Evolutionary conservation across 2,888 invertebrate genomes (phyloP), one percentile per base, ranked within the genome.

Genomic region (Mythimna albipuncta): DNA sequence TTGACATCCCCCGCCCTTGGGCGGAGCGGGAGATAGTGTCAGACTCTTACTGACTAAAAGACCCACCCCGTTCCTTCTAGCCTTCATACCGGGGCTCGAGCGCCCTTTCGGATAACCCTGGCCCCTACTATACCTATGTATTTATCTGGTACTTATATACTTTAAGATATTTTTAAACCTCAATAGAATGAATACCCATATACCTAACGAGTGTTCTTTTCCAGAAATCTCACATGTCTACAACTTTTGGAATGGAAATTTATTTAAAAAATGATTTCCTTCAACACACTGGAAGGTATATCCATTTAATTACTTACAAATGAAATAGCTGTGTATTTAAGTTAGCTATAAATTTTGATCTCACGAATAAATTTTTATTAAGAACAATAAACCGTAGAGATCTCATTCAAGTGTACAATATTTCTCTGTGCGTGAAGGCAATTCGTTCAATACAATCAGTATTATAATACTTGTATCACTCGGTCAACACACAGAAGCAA

Each of bases 191-290:
- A 44, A 44, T 3, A 44, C 47, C 1, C 2, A 19, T 16, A 47
- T 6, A 19, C 16, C 47, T 16, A 47, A 47, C 2, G 47, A 9
- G 2, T 19, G 19, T 52, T n/a, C n/a, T 52, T 47, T 92, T 93
- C 69, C 93, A 99, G 99, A 97, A 97, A 95, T 99, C 99, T 0
- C 98, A 98, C 87, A 97, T 99, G 93, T 98, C 99, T 0, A 96
- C 97, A 5, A 89, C 97, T 63, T 97, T 97, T 70, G 98, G 97
- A 61, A 98, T 99, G 98, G 98, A 99, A 50, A 97, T 99, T 81
- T 99, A 97, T 93, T 97, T 99, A 86, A 99, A 99, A 94, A 99
- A 99, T 92, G 99, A 99, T 93, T 99, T 98, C 91, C 97, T 99
- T 19, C 99, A 99, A 94, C 97, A 97, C 81, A 99, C 99, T n/a